These are phyloP conservation scores for Amiota minor DNA, from an alignment of 2,888 invertebrate genomes.

Conservation along the genomic window DNA sequence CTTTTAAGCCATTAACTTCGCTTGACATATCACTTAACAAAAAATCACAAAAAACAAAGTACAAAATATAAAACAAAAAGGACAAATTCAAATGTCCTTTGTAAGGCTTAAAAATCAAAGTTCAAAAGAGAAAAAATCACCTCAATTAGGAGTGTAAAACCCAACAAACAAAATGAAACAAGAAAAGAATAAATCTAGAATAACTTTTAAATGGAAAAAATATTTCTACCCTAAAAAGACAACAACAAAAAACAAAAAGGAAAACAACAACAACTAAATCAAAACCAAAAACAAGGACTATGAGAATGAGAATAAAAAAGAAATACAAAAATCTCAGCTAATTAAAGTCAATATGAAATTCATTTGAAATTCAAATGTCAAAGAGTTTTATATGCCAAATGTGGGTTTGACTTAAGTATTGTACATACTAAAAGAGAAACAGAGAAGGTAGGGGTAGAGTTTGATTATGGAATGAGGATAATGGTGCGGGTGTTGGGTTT, in stretches of 20 bases:
- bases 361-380: constrained; percentile 68
- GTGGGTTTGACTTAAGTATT: constrained; percentile 25
- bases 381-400: constrained; percentile 37
- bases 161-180: neutral
- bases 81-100: constrained; percentile 55
- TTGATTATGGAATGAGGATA: too few species aligned
- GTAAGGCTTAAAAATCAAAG: constrained; percentile 31
- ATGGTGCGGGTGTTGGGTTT: too few species aligned
- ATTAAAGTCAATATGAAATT: constrained; percentile 67
- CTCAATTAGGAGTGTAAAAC: neutral
- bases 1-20: too few species aligned
- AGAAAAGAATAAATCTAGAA: neutral
- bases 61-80: neutral
- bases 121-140: neutral
- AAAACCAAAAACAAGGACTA: constrained; percentile 1
- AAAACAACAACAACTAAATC: neutral
- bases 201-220: neutral
- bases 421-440: too few species aligned
- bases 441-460: too few species aligned
- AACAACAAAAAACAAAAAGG: neutral
- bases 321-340: constrained; percentile 59
- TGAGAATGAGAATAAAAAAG: neutral
- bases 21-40: too few species aligned
- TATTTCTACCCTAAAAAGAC: neutral
- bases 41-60: too few species aligned